A percentile compares a stretch with the other conserved stretches of the same genome.
phyloP scores from a whole-genome alignment of 2,888 invertebrate species.

The Euplagia quadripunctaria region DNA sequence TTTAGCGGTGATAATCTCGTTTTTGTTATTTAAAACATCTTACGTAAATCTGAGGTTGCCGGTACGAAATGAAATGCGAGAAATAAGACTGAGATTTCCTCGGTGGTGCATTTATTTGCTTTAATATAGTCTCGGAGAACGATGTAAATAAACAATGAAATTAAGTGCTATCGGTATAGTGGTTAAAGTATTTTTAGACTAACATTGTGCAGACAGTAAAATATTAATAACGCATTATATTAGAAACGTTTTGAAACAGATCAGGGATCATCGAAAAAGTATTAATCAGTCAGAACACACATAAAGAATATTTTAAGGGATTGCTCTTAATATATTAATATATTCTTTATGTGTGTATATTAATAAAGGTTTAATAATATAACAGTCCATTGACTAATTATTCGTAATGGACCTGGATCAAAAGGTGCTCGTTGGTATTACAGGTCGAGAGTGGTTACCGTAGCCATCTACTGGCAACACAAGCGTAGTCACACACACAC shows the following conservation, averaged over 20 bases:
- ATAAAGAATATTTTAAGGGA: too few species aligned
- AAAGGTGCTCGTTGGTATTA: too few species aligned
- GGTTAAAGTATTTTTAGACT: neutral
- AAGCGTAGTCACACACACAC: too few species aligned
- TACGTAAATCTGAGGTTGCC: slow-evolving; percentile 21
- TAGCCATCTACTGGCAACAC: too few species aligned
- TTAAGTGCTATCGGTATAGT: neutral
- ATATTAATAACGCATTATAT: neutral
- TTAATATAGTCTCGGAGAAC: neutral
- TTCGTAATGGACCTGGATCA: too few species aligned
- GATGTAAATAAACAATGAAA: neutral
- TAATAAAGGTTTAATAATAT: too few species aligned
- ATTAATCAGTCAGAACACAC: too few species aligned
- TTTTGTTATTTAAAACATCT: slow-evolving; percentile 50
- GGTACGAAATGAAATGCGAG: slow-evolving; percentile 26
- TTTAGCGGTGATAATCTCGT: slow-evolving; percentile 48
- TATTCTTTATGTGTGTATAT: too few species aligned
- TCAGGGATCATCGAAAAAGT: neutral
- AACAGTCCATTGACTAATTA: too few species aligned
- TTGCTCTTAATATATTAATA: too few species aligned
- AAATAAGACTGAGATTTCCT: slow-evolving; percentile 5
- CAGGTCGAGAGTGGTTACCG: too few species aligned
- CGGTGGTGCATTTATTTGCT: slow-evolving; percentile 14
- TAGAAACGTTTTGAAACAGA: neutral
- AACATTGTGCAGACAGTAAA: neutral